Percentiles rank a stretch among this genome's conserved stretches.
phyloP scores from a whole-genome alignment of 2,888 invertebrate genomes.

The Rhingia rostrata region DNA sequence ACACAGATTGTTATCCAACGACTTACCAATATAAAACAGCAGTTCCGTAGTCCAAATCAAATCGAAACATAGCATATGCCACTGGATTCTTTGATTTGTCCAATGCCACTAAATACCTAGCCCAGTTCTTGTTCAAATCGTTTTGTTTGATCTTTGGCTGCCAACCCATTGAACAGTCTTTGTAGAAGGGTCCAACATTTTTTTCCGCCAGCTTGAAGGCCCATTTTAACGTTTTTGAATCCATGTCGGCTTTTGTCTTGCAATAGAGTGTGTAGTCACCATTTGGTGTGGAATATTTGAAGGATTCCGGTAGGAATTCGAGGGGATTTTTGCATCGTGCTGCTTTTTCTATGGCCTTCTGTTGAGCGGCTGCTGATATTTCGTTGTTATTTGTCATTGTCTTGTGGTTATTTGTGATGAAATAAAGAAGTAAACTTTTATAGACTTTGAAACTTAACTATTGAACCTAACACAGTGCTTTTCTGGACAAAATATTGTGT shows the following conservation, averaged over 20 bases:
- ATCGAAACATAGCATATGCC: conserved; percentile 90
- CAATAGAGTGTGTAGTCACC: conserved; percentile 78
- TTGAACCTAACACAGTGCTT: neutral
- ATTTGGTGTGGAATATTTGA: conserved; percentile 76
- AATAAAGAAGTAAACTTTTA: neutral
- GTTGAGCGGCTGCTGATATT: conserved; percentile 78
- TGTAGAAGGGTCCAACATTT: conserved; percentile 81
- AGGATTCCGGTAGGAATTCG: conserved; percentile 77
- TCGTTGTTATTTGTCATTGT: conserved; percentile 78
- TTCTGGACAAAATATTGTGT: neutral
- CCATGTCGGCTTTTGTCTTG: conserved; percentile 80
- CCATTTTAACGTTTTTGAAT: conserved; percentile 81
- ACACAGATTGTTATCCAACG: neutral
- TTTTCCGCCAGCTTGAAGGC: conserved; percentile 82
- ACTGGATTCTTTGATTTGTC: conserved; percentile 83
- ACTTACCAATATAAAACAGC: conserved; percentile 89
- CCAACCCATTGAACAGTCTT: conserved; percentile 85
- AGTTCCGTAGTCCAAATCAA: conserved; percentile 88
- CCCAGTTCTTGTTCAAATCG: conserved; percentile 87
- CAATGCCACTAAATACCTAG: conserved; percentile 86
- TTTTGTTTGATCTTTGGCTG: conserved; percentile 85
- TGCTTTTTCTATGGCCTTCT: conserved; percentile 81
- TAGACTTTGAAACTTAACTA: neutral
- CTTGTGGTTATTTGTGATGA: neutral
- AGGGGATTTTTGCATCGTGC: conserved; percentile 80